Conservation (phyloP, 2,888 invertebrate genomes). For the Cartodere bifasciata region DNA sequence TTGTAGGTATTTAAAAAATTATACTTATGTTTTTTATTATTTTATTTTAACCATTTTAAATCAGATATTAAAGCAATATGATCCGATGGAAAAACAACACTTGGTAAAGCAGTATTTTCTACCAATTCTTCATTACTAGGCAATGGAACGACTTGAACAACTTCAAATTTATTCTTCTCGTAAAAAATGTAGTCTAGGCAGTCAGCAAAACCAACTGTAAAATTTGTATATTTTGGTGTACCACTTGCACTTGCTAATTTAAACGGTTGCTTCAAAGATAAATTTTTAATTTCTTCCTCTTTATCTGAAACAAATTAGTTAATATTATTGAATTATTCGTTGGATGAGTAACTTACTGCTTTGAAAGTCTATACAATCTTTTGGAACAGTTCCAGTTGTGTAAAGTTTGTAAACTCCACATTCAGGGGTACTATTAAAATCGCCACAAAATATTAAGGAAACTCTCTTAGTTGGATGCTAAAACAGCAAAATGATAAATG, state of each 20-base stretch:
- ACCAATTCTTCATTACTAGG: constrained; percentile 67
- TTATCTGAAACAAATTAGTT: constrained; percentile 47
- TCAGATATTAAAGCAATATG: constrained; percentile 84
- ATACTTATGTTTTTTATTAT: constrained; percentile 1
- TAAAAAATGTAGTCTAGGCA: constrained; percentile 90
- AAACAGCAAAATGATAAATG: constrained; percentile 14
- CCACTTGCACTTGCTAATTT: constrained; percentile 71
- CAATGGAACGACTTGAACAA: constrained; percentile 64
- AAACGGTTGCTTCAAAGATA: constrained; percentile 53
- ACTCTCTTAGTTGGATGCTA: constrained; percentile 38
- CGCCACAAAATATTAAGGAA: constrained; percentile 75
- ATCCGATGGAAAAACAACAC: constrained; percentile 84
- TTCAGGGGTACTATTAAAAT: constrained; percentile 83
- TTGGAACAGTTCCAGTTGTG: constrained; percentile 53
- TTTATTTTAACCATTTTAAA: constrained; percentile 37
- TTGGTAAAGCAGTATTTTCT: constrained; percentile 70
- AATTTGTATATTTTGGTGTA: constrained; percentile 76
- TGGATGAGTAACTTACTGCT: constrained; percentile 73
- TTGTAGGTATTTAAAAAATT: too few species aligned
- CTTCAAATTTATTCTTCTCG: constrained; percentile 48
- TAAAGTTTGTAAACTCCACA: constrained; percentile 73
- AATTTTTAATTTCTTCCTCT: constrained; percentile 48
- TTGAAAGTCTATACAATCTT: constrained; percentile 59
- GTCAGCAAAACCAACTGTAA: constrained; percentile 67
- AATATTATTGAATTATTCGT: too few species aligned